phyloP scores from a whole-genome alignment of 1,140 invertebrate species.

The Araneus ventricosus region DNA sequence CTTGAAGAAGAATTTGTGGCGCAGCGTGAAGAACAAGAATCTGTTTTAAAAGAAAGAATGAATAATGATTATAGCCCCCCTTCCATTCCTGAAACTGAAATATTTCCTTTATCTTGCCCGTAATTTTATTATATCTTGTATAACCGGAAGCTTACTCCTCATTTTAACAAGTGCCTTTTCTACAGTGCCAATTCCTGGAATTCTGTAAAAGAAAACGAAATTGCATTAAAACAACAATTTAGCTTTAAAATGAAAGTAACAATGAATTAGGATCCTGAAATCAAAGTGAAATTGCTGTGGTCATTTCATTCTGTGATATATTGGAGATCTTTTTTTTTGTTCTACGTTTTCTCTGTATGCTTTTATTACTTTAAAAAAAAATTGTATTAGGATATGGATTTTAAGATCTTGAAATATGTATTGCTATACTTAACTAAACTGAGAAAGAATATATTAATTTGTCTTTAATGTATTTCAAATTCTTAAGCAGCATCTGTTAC shows the following conservation, averaged over 20 bases:
- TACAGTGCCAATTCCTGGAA: conserved; percentile 26
- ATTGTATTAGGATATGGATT: not conserved
- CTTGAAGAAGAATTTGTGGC: conserved; percentile 91
- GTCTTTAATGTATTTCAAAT: not conserved
- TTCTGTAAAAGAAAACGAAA: not conserved
- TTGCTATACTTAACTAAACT: not conserved
- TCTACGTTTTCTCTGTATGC: not conserved
- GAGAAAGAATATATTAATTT: not conserved
- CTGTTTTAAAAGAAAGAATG: conserved; percentile 30
- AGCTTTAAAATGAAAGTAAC: not conserved
- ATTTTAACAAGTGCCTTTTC: conserved; percentile 23
- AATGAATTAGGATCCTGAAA: not conserved
- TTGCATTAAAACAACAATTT: not conserved
- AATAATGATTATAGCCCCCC: not conserved
- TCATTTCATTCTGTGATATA: conserved; percentile 20
- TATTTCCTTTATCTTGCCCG: not conserved
- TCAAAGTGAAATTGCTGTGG: not conserved
- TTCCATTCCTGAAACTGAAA: conserved; percentile 18
- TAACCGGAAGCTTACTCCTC: not conserved
- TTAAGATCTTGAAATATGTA: not conserved
- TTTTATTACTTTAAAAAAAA: too few relatives aligned
- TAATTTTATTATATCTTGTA: not conserved
- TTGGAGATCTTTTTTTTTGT: conserved; percentile 12
- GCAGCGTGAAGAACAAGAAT: conserved; percentile 91
- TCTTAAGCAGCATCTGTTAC: too few relatives aligned